Percentiles rank a stretch among this genome's conserved stretches.
phyloP scores from a whole-genome alignment of 2,113 vertebrate genomes.

The Drymodes brunneopygia region DNA sequence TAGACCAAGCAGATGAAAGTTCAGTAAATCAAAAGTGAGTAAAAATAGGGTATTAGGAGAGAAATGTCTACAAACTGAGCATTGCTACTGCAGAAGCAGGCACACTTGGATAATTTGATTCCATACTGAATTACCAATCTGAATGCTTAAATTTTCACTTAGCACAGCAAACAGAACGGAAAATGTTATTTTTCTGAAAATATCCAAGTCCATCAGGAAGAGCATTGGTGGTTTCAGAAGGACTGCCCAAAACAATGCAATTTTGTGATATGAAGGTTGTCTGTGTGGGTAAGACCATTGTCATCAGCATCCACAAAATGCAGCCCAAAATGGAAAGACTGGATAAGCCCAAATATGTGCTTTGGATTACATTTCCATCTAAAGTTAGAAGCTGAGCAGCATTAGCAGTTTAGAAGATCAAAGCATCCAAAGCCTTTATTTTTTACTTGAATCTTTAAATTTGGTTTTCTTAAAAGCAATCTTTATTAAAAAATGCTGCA shows the following conservation, averaged over 20 bases:
- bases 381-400: neutral
- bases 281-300: neutral
- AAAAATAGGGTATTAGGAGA: neutral
- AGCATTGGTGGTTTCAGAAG: neutral
- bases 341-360: neutral
- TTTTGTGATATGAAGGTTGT: neutral
- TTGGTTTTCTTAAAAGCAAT: neutral
- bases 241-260: neutral
- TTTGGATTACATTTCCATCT: neutral
- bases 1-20: neutral
- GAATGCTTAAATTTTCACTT: neutral
- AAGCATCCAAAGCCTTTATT: neutral
- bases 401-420: neutral
- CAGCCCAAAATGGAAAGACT: neutral
- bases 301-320: neutral
- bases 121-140: neutral
- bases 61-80: neutral
- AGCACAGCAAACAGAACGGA: neutral
- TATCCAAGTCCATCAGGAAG: neutral
- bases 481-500: neutral
- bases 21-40: neutral
- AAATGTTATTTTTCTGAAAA: neutral
- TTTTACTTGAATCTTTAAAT: neutral
- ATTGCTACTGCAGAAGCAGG: neutral
- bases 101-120: neutral